Conservation (phyloP, 2,888 invertebrate genomes). For the Ormyrus nitidulus region DNA sequence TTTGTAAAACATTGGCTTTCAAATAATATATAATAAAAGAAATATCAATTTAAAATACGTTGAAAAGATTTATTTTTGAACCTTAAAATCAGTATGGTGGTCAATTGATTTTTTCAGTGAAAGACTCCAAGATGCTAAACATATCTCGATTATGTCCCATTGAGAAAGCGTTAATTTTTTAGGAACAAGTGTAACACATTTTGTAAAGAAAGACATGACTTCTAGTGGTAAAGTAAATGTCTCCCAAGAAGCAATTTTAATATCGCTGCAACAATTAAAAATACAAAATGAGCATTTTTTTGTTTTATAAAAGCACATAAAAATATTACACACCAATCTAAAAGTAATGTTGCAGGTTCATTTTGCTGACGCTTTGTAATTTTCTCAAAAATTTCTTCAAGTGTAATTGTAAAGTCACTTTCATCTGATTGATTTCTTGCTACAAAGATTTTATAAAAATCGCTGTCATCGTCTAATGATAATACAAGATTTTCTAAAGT, state of each 20-base stretch:
- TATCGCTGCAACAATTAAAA: conserved; percentile 61
- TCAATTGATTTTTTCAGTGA: conserved; percentile 74
- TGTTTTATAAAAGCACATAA: conserved; percentile 15
- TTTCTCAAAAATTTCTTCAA: conserved; percentile 60
- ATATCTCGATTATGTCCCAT: conserved; percentile 87
- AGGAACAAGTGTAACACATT: conserved; percentile 63
- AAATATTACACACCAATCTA: conserved; percentile 61
- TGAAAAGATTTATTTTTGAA: conserved; percentile 61
- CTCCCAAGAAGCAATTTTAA: conserved; percentile 64
- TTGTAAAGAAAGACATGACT: conserved; percentile 65
- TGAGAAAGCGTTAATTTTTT: conserved; percentile 74
- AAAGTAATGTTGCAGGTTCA: conserved; percentile 60
- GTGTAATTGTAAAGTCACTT: conserved; percentile 51
- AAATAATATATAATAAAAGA: neutral
- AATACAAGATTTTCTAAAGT: conserved; percentile 55
- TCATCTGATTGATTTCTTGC: conserved; percentile 61
- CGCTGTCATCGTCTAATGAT: conserved; percentile 53
- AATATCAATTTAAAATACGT: neutral
- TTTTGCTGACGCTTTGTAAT: conserved; percentile 62
- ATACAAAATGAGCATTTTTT: neutral
- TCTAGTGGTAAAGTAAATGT: conserved; percentile 65
- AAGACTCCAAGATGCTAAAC: conserved; percentile 82
- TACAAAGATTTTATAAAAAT: conserved; percentile 62
- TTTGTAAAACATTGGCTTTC: neutral
- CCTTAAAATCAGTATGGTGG: conserved; percentile 76